Conservation (phyloP, 2,888 invertebrate genomes). For the Adelphocoris suturalis region DNA sequence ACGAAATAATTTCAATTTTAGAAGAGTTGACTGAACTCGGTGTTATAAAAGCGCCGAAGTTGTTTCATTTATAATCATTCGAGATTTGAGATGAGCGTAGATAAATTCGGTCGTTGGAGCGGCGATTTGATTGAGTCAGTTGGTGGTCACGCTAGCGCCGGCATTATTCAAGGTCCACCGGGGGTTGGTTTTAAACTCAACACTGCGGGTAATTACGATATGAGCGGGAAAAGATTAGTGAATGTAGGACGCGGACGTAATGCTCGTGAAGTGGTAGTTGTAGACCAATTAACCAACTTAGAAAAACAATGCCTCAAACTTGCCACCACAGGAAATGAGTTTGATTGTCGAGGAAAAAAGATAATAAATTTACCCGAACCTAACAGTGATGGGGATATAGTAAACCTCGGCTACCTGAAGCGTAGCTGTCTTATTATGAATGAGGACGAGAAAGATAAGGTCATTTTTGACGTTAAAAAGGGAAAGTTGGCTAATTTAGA, state of each 20-base stretch:
- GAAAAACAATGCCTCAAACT: conserved; percentile 3
- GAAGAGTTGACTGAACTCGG: neutral
- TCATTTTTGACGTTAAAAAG: neutral
- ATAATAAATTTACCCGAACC: neutral
- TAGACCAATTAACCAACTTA: neutral
- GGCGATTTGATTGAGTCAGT: neutral
- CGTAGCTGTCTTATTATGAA: neutral
- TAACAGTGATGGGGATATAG: neutral
- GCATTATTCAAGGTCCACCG: neutral
- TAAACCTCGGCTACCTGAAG: neutral
- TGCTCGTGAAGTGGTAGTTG: neutral
- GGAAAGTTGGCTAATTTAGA: conserved; percentile 13
- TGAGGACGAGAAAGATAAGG: neutral
- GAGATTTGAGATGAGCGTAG: neutral
- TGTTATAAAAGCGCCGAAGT: neutral
- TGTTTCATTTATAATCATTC: neutral
- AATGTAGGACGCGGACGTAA: neutral
- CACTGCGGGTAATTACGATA: conserved; percentile 19
- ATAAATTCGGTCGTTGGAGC: neutral
- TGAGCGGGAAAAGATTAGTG: neutral
- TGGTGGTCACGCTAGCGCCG: neutral
- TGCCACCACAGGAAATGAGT: neutral
- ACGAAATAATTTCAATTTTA: conserved; percentile 13
- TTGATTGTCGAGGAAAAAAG: neutral
- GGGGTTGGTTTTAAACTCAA: neutral